Percentiles rank a stretch among this genome's conserved stretches.
phyloP scores from a whole-genome alignment of 2,888 invertebrate species.

The Acronicta leporina region DNA sequence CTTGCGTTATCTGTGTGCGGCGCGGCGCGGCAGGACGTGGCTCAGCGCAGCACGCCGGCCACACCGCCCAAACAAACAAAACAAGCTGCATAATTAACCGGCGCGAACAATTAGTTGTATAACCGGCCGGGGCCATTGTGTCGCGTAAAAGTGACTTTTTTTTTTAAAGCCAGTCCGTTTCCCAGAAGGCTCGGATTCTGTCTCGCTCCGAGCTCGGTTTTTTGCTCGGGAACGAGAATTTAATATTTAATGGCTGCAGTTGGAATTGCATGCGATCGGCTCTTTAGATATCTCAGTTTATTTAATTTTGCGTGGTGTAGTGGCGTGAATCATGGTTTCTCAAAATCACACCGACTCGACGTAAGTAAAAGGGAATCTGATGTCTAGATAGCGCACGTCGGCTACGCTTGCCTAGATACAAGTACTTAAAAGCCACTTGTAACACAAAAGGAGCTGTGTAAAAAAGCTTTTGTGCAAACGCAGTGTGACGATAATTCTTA shows the following conservation, averaged over 20 bases:
- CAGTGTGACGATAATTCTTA: conserved; percentile 51
- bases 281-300: conserved; percentile 72
- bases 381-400: conserved; percentile 54
- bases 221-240: conserved; percentile 77
- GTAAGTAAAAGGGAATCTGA: conserved; percentile 49
- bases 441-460: conserved; percentile 49
- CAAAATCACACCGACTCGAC: conserved; percentile 45
- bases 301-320: conserved; percentile 66
- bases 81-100: conserved; percentile 80
- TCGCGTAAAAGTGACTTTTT: conserved; percentile 74
- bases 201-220: conserved; percentile 69
- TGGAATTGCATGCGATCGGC: conserved; percentile 75
- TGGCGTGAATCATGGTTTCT: conserved; percentile 65
- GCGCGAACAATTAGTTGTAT: conserved; percentile 84
- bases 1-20: conserved; percentile 43
- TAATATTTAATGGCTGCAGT: conserved; percentile 81
- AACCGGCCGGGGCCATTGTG: conserved; percentile 83
- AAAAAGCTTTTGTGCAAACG: conserved; percentile 47
- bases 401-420: conserved; percentile 33
- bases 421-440: conserved; percentile 34
- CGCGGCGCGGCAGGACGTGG: conserved; percentile 34
- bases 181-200: conserved; percentile 81
- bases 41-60: conserved; percentile 43
- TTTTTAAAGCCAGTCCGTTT: conserved; percentile 74
- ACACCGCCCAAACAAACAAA: conserved; percentile 72